These are phyloP conservation scores for Melanostigma gelatinosum DNA, from an alignment of 2,113 vertebrate species.

Conservation along the genomic window DNA sequence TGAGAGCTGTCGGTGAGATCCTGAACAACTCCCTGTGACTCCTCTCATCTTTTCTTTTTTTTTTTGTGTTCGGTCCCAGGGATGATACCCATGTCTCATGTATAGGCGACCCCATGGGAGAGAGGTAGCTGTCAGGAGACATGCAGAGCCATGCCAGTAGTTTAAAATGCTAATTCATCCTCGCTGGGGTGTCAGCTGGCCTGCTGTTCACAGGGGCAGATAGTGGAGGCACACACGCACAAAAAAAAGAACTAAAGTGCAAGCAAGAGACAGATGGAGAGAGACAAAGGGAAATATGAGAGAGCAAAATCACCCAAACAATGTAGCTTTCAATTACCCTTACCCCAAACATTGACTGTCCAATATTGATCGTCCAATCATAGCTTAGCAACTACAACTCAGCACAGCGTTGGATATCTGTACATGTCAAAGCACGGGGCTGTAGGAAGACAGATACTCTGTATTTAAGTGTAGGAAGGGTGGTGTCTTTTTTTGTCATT, in stretches of 20 bases:
- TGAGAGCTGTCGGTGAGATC: conserved; percentile 25
- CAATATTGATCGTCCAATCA: not conserved
- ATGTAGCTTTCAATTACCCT: not conserved
- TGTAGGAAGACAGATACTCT: not conserved
- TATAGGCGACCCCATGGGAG: conserved; percentile 55
- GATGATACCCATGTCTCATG: conserved; percentile 58
- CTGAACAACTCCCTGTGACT: conserved; percentile 23
- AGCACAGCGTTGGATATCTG: not conserved
- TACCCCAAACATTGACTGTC: not conserved
- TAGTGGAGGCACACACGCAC: conserved; percentile 20
- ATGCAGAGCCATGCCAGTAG: conserved; percentile 63
- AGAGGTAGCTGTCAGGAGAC: conserved; percentile 67
- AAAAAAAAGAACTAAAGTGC: not conserved
- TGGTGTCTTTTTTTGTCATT: not conserved
- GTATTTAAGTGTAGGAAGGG: not conserved
- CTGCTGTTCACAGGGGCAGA: conserved; percentile 68
- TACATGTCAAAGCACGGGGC: not conserved
- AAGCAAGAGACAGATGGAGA: not conserved
- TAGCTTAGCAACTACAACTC: not conserved
- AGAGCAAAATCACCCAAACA: not conserved
- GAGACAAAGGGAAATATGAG: not conserved
- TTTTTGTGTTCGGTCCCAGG: conserved; percentile 7
- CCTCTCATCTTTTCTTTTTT: conserved; percentile 24
- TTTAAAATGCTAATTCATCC: conserved; percentile 78
- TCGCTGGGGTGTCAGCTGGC: conserved; percentile 71